phyloP scores from a whole-genome alignment of 2,888 invertebrate genomes.

The Trissoscelio sp. region DNA sequence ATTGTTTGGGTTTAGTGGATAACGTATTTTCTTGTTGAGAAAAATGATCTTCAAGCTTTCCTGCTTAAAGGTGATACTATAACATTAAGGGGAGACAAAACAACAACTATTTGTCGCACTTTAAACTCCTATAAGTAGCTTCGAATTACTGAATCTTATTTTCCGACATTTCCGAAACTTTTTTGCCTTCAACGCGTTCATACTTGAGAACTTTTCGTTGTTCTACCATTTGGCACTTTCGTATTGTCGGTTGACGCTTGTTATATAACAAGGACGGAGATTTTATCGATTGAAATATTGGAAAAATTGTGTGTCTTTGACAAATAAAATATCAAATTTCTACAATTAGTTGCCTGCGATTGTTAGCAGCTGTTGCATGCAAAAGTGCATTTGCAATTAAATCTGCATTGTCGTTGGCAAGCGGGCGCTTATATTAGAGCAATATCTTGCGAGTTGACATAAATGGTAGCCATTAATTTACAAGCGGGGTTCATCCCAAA shows the following conservation, averaged over 20 bases:
- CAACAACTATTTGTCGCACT: conserved; percentile 64
- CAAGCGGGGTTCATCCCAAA: conserved; percentile 19
- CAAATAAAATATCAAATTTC: conserved; percentile 2
- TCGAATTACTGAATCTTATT: conserved; percentile 60
- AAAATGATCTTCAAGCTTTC: conserved; percentile 27
- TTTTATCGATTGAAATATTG: not conserved
- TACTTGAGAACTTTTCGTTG: conserved; percentile 56
- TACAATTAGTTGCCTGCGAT: conserved; percentile 6
- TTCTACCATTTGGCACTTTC: conserved; percentile 44
- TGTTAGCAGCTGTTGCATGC: conserved; percentile 35
- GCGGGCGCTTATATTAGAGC: conserved; percentile 12
- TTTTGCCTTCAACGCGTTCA: conserved; percentile 33
- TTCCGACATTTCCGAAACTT: conserved; percentile 52
- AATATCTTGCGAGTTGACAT: conserved; percentile 39
- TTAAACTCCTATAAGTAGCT: conserved; percentile 62
- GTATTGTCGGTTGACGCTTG: conserved; percentile 1
- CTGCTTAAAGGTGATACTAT: conserved; percentile 40
- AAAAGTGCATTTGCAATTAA: conserved; percentile 28
- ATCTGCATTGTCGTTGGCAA: conserved; percentile 30
- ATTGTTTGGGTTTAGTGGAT: conserved; percentile 29
- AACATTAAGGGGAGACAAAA: conserved; percentile 3
- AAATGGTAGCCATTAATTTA: conserved; percentile 47
- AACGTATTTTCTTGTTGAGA: conserved; percentile 22
- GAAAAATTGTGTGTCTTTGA: not conserved
- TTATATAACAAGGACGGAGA: not conserved